These are phyloP conservation scores for Dipodomys spectabilis DNA, from an alignment of 2,113 vertebrate genomes.

Conservation along the genomic window DNA sequence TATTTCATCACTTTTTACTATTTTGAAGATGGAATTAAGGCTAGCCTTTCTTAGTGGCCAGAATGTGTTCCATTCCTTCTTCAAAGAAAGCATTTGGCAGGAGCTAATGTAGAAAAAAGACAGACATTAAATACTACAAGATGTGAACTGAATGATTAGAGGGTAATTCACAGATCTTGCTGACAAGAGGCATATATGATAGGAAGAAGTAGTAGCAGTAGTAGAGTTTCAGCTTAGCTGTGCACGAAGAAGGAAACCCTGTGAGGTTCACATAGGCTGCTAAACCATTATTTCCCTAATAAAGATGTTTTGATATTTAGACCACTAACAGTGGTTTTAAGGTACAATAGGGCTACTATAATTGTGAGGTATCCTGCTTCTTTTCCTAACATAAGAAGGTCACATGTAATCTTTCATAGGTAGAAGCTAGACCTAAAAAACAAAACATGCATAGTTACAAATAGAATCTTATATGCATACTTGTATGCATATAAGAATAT, in stretches of 20 bases:
- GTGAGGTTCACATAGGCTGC: neutral
- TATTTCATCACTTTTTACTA: slow-evolving; percentile 71
- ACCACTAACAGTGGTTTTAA: neutral
- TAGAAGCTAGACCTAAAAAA: too few species aligned
- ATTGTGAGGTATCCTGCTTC: neutral
- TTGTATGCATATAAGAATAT: too few species aligned
- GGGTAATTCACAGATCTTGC: slow-evolving; percentile 63
- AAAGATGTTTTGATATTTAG: neutral
- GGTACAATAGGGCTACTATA: neutral
- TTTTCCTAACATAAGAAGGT: neutral
- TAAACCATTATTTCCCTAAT: neutral
- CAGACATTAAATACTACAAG: slow-evolving; percentile 64
- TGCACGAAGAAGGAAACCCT: neutral
- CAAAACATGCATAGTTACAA: too few species aligned
- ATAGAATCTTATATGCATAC: too few species aligned
- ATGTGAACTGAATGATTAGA: slow-evolving; percentile 74
- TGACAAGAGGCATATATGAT: slow-evolving; percentile 55
- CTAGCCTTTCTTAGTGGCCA: slow-evolving; percentile 63
- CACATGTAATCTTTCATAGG: too few species aligned
- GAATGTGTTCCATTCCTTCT: slow-evolving; percentile 71
- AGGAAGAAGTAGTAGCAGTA: slow-evolving; percentile 52
- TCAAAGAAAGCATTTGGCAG: slow-evolving; percentile 71
- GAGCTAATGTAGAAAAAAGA: slow-evolving; percentile 48
- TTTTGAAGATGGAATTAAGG: slow-evolving; percentile 70
- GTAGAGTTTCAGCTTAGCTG: neutral